Evolutionary conservation across 53 echinoderm and acorn worm species (phyloP).

Genomic region (Holothuria scabra): DNA sequence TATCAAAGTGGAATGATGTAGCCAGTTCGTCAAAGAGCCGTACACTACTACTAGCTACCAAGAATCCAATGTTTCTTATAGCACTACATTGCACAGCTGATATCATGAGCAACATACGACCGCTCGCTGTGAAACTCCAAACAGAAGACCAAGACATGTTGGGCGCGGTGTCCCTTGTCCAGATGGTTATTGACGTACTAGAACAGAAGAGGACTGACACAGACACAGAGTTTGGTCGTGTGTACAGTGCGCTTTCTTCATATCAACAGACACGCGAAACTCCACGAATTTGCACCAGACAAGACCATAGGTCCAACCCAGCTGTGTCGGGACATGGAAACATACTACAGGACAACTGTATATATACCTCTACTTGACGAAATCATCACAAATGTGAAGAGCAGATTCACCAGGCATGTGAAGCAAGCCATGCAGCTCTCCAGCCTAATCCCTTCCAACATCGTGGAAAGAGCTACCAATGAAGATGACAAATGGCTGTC

Average conservation of each 20-base stretch:
- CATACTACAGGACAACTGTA: conserved; percentile 16
- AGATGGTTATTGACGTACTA: background rate
- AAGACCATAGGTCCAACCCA: conserved; percentile 31
- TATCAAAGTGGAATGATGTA: conserved; percentile 10
- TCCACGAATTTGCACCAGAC: conserved; percentile 19
- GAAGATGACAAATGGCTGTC: conserved; percentile 29
- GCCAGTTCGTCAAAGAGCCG: background rate
- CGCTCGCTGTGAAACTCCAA: conserved; percentile 16
- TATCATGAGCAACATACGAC: background rate
- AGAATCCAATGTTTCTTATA: conserved; percentile 7
- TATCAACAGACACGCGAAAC: background rate
- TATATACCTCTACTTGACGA: conserved; percentile 21
- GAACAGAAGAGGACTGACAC: background rate
- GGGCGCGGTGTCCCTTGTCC: background rate
- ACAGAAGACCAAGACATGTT: background rate
- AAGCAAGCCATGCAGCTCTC: conserved; percentile 31
- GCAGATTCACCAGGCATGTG: conserved; percentile 33
- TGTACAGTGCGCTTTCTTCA: conserved; percentile 3
- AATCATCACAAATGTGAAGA: conserved; percentile 11
- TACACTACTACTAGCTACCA: conserved; percentile 8
- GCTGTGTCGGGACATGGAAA: conserved; percentile 9
- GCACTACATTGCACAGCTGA: too few species aligned
- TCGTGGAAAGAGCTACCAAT: too few species aligned
- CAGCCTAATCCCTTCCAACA: conserved; percentile 6
- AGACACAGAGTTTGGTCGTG: conserved; percentile 7